Conservation (phyloP, 2,797 vertebrate genomes). For the Hozukius guyotensis region DNA sequence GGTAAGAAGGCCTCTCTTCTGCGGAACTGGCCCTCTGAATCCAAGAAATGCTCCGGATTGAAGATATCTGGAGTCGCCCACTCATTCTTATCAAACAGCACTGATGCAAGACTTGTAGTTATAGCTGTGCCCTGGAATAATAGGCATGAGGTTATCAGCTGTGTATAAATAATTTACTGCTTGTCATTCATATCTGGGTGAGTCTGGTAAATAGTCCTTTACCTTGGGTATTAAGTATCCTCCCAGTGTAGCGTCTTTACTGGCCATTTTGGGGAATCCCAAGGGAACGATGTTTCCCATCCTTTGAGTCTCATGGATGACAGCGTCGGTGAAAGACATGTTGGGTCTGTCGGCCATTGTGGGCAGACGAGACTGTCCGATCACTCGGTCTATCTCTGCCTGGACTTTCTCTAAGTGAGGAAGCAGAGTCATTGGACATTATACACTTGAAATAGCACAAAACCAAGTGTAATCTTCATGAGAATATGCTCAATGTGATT, state of each 20-base stretch:
- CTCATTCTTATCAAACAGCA: constrained; percentile 83
- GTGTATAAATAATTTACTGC: not conserved
- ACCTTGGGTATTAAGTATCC: constrained; percentile 88
- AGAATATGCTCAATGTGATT: not conserved
- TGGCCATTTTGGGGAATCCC: constrained; percentile 77
- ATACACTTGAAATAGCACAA: not conserved
- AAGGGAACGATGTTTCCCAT: constrained; percentile 83
- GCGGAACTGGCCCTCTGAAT: constrained; percentile 82
- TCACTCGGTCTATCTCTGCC: constrained; percentile 85
- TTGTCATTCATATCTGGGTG: not conserved
- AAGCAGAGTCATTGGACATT: not conserved
- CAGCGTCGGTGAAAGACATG: constrained; percentile 87
- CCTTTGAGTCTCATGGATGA: constrained; percentile 88
- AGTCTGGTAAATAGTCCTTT: constrained; percentile 9
- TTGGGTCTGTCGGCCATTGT: constrained; percentile 73
- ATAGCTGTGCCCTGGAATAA: constrained; percentile 76
- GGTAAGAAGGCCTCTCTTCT: constrained; percentile 85
- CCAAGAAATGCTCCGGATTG: constrained; percentile 88
- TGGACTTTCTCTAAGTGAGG: constrained; percentile 84
- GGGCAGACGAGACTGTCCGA: constrained; percentile 81
- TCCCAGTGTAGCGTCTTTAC: constrained; percentile 72
- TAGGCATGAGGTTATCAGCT: not conserved
- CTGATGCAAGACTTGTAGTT: constrained; percentile 68
- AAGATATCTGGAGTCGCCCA: constrained; percentile 87
- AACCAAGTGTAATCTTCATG: too few relatives aligned